Evolutionary conservation across 2,888 invertebrate species (phyloP).

Genomic region (Xestia c-nigrum): DNA sequence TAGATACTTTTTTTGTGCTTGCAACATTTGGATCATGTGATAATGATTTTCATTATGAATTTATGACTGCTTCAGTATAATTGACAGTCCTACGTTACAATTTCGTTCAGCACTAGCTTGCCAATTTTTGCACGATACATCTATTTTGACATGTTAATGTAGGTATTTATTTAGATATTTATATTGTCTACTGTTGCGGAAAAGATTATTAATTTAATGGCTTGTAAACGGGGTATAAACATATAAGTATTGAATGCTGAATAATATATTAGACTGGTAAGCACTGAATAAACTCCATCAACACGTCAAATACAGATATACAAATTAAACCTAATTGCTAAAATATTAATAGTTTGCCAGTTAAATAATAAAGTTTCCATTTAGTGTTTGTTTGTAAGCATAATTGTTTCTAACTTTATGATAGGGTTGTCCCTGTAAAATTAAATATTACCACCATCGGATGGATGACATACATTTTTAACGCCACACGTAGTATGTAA

Average conservation of each 20-base stretch:
- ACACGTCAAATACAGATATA: not conserved
- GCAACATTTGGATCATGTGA: conserved; percentile 16
- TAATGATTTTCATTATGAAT: conserved; percentile 9
- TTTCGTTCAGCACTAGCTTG: not conserved
- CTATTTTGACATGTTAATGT: not conserved
- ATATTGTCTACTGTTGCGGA: no score
- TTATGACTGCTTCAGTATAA: conserved; percentile 7
- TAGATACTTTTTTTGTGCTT: conserved; percentile 22
- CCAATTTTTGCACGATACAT: conserved; percentile 2
- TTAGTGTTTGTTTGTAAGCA: conserved; percentile 3
- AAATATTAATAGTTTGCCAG: not conserved
- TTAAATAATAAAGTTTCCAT: conserved; percentile 19
- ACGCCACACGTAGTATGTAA: not conserved
- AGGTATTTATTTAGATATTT: not conserved
- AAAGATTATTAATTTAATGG: not conserved
- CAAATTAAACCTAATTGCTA: not conserved
- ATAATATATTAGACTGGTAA: not conserved
- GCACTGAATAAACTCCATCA: not conserved
- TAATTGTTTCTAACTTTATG: not conserved
- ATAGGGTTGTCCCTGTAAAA: conserved; percentile 14
- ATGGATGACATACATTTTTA: not conserved
- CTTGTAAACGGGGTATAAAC: not conserved
- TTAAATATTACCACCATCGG: not conserved
- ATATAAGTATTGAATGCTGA: not conserved
- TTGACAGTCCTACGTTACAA: conserved; percentile 4